Evolutionary conservation across 2,797 vertebrate species (phyloP).

Genomic region (Sebastes nivosus): DNA sequence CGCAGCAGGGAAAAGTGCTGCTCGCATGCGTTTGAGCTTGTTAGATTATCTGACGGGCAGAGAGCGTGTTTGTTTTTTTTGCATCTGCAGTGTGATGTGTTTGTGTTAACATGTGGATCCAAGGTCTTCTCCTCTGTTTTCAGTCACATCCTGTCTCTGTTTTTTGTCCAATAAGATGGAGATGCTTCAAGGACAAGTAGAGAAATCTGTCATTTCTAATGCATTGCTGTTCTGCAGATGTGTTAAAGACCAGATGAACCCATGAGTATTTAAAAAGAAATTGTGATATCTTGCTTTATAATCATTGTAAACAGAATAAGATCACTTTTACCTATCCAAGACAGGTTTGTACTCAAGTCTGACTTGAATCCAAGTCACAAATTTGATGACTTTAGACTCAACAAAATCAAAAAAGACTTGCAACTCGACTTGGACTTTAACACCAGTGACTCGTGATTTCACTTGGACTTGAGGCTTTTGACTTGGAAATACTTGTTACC

Average conservation of each 20-base stretch:
- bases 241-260: not conserved
- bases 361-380: too few relatives aligned
- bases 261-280: not conserved
- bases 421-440: too few relatives aligned
- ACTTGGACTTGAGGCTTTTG: too few relatives aligned
- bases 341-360: too few relatives aligned
- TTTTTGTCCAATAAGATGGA: not conserved
- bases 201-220: not conserved
- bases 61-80: not conserved
- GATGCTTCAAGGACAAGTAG: not conserved
- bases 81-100: not conserved
- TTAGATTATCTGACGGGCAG: not conserved
- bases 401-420: too few relatives aligned
- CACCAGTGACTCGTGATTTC: too few relatives aligned
- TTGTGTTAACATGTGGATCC: not conserved
- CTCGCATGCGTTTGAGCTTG: constrained; percentile 24
- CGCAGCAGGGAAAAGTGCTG: not conserved
- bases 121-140: not conserved
- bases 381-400: too few relatives aligned
- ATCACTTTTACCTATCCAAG: too few relatives aligned
- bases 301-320: too few relatives aligned
- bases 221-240: not conserved
- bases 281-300: not conserved
- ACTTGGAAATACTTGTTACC: too few relatives aligned
- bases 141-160: not conserved